phyloP scores from a whole-genome alignment of 2,113 vertebrate genomes.

The Paracanthobrama guichenoti region DNA sequence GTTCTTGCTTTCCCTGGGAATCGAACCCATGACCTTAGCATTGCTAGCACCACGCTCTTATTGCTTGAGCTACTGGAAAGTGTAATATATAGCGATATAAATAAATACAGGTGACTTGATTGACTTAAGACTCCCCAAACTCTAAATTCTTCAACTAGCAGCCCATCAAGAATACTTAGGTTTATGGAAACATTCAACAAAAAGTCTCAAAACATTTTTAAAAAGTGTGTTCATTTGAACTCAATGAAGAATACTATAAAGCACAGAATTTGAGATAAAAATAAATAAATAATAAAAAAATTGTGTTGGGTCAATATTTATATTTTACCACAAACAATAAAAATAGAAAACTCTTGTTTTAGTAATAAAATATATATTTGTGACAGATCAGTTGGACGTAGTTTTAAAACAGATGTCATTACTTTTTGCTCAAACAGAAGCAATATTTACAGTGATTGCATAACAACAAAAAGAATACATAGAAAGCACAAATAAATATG shows the following conservation, averaged over 20 bases:
- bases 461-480: background rate
- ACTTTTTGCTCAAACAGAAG: slow-evolving; percentile 40
- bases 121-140: background rate
- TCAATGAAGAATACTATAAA: background rate
- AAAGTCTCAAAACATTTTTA: background rate
- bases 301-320: background rate
- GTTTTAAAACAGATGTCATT: slow-evolving; percentile 28
- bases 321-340: background rate
- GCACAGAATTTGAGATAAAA: background rate
- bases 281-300: background rate
- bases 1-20: no score
- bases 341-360: background rate
- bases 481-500: slow-evolving; percentile 60
- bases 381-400: background rate
- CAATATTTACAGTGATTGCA: slow-evolving; percentile 23
- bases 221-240: background rate
- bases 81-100: no score
- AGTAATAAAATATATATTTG: slow-evolving; percentile 41
- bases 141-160: background rate
- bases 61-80: no score
- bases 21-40: no score
- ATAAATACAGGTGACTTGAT: no score
- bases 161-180: background rate
- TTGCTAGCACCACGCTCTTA: no score
- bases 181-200: background rate